Evolutionary conservation across 2,888 invertebrate species (phyloP).

Genomic region (Philonicus albiceps): DNA sequence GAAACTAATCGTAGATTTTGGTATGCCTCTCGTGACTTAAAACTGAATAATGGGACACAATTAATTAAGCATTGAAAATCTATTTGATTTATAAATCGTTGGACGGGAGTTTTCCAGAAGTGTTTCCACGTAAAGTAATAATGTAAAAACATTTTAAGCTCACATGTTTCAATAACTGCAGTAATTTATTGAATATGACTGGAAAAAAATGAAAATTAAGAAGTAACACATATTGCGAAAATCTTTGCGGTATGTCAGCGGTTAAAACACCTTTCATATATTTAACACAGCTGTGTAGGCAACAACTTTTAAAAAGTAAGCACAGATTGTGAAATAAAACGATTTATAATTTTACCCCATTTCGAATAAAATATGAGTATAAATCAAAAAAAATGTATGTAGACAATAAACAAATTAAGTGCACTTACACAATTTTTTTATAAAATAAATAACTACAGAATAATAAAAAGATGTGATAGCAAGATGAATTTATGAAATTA

Average conservation of each 20-base stretch:
- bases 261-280: background rate
- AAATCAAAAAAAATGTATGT: background rate
- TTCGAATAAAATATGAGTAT: background rate
- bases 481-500: background rate
- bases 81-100: background rate
- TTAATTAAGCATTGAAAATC: background rate
- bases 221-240: background rate
- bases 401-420: conserved; percentile 22
- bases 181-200: too few relatives aligned
- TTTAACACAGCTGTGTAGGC: background rate
- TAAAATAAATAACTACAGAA: background rate
- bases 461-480: background rate
- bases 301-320: background rate
- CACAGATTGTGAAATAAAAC: background rate
- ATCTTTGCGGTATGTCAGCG: background rate
- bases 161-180: too few relatives aligned
- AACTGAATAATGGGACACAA: background rate
- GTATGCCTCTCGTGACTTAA: background rate
- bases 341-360: background rate
- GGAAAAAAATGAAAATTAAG: background rate
- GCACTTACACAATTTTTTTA: background rate
- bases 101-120: background rate
- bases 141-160: background rate
- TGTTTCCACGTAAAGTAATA: background rate
- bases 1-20: background rate